These are phyloP conservation scores for Poeciliopsis turrubarensis DNA, from an alignment of 2,113 vertebrate species.

Conservation along the genomic window DNA sequence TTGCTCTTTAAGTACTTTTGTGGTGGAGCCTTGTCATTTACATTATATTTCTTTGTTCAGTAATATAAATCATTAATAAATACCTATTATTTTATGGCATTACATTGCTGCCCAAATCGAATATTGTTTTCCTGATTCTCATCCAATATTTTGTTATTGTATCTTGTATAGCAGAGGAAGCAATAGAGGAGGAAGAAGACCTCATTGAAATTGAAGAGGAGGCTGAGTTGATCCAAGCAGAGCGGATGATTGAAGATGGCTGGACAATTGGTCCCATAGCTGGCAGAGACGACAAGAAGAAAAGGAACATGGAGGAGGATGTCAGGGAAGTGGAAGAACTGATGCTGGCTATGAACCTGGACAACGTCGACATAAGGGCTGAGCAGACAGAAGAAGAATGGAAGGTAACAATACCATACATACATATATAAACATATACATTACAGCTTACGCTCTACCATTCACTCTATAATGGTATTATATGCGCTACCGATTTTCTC, in stretches of 20 bases:
- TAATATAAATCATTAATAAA: not conserved
- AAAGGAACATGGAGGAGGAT: conserved; percentile 37
- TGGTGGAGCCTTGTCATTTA: too few relatives aligned
- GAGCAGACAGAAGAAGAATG: conserved; percentile 46
- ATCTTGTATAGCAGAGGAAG: conserved; percentile 42
- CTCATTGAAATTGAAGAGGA: conserved; percentile 87
- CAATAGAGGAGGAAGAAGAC: conserved; percentile 64
- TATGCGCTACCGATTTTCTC: too few relatives aligned
- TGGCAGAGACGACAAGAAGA: conserved; percentile 12
- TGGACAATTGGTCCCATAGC: conserved; percentile 38
- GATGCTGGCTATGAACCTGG: conserved; percentile 84
- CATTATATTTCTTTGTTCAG: not conserved
- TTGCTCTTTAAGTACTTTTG: not conserved
- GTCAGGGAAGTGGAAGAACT: conserved; percentile 61
- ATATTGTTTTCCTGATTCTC: not conserved
- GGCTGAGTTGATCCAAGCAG: conserved; percentile 89
- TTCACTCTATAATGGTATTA: too few relatives aligned
- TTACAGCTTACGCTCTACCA: too few relatives aligned
- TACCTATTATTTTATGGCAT: not conserved
- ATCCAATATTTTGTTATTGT: not conserved
- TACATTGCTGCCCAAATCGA: not conserved
- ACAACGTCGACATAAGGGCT: conserved; percentile 56
- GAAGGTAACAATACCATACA: conserved; percentile 56
- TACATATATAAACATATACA: not conserved
- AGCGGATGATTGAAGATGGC: conserved; percentile 86